Conservation (phyloP, 2,113 vertebrate genomes). For the Brachyhypopomus occidentalis region DNA sequence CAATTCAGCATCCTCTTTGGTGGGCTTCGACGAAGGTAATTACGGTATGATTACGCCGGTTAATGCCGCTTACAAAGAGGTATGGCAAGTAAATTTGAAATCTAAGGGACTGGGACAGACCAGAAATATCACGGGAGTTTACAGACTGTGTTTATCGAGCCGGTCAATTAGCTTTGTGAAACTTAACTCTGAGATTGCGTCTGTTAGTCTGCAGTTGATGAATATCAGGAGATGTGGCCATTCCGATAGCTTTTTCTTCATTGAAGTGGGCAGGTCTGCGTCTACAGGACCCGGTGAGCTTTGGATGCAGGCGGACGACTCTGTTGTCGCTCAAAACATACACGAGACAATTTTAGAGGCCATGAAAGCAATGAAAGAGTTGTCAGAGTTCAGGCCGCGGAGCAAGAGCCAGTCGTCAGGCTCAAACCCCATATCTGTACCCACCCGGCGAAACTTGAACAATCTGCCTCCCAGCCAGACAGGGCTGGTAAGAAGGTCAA, state of each 20-base stretch:
- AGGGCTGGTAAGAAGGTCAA: constrained; percentile 79
- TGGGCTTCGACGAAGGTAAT: constrained; percentile 81
- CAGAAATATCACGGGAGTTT: constrained; percentile 88
- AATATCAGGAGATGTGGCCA: constrained; percentile 96
- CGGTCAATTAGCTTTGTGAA: constrained; percentile 92
- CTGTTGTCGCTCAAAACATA: constrained; percentile 95
- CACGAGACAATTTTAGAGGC: constrained; percentile 96
- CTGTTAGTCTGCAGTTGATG: constrained; percentile 93
- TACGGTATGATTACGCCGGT: constrained; percentile 85
- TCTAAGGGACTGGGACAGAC: constrained; percentile 93
- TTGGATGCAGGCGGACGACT: constrained; percentile 98
- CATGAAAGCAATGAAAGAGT: constrained; percentile 96
- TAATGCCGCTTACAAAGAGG: constrained; percentile 84
- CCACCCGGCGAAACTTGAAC: constrained; percentile 76
- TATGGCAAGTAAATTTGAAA: constrained; percentile 97
- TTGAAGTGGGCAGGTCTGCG: constrained; percentile 93
- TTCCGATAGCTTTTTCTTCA: constrained; percentile 98
- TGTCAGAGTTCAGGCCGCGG: constrained; percentile 92
- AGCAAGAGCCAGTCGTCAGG: constrained; percentile 96
- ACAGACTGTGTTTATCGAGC: constrained; percentile 91
- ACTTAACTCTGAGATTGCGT: constrained; percentile 88
- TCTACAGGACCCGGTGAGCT: constrained; percentile 93
- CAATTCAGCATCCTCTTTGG: constrained; percentile 76
- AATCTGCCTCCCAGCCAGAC: constrained; percentile 84
- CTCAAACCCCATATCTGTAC: constrained; percentile 81